phyloP scores from a whole-genome alignment of 2,888 invertebrate species.

The Helleia helle region DNA sequence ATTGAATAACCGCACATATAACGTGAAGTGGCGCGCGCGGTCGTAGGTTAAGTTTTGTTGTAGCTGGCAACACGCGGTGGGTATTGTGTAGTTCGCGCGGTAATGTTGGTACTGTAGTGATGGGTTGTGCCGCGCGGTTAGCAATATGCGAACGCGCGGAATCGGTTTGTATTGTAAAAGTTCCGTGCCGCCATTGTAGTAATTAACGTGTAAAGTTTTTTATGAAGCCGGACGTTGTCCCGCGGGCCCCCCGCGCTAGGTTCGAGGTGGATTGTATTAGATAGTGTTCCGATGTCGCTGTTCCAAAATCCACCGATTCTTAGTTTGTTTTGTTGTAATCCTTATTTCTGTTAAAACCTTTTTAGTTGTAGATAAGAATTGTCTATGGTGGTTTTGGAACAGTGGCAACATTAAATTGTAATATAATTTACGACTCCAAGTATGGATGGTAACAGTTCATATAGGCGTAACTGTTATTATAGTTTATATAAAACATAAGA shows the following conservation, averaged over 20 bases:
- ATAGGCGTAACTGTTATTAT: conserved; percentile 66
- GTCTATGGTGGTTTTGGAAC: conserved; percentile 18
- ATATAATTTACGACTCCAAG: conserved; percentile 53
- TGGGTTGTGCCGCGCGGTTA: conserved; percentile 11
- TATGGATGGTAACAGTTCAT: conserved; percentile 57
- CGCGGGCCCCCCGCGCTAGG: neutral
- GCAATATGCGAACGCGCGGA: too few species aligned
- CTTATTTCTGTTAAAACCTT: conserved; percentile 1
- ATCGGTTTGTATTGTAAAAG: neutral
- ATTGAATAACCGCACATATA: conserved; percentile 65
- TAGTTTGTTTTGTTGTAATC: conserved; percentile 1
- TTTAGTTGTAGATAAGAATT: conserved; percentile 3
- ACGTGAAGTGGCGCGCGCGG: conserved; percentile 29
- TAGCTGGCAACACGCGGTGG: conserved; percentile 29
- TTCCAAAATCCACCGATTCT: neutral
- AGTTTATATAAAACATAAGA: conserved; percentile 69
- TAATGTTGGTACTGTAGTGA: too few species aligned
- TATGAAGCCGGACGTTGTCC: conserved; percentile 32
- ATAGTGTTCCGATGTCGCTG: conserved; percentile 16
- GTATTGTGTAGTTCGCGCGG: conserved; percentile 18
- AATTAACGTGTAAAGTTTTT: conserved; percentile 43
- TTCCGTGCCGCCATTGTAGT: conserved; percentile 22
- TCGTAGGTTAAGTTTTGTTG: neutral
- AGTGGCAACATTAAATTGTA: conserved; percentile 36
- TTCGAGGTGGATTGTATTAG: conserved; percentile 22